phyloP scores from a whole-genome alignment of 2,888 invertebrate species.

The Andrena camellia region DNA sequence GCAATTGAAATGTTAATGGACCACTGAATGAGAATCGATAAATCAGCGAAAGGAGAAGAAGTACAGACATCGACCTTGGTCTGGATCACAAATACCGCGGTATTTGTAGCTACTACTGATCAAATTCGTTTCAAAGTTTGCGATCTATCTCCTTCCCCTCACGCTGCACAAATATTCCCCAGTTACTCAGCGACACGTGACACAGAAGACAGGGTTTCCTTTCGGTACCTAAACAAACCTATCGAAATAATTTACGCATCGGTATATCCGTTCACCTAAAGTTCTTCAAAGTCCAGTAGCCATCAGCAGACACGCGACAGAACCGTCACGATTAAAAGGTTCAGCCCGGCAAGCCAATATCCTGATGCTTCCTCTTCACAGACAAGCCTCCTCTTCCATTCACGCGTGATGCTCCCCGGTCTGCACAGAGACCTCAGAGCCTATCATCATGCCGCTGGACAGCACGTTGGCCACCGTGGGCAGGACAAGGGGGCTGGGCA shows the following conservation, averaged over 20 bases:
- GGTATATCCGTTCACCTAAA: background rate
- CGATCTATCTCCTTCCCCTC: no score
- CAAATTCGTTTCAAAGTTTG: no score
- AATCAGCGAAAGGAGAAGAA: no score
- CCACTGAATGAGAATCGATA: no score
- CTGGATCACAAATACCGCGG: no score
- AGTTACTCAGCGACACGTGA: background rate
- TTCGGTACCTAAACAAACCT: background rate
- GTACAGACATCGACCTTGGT: no score
- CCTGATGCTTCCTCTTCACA: background rate
- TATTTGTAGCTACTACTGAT: no score
- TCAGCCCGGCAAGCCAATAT: background rate
- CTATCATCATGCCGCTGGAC: slow-evolving; percentile 65
- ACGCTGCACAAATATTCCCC: background rate
- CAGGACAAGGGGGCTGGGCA: slow-evolving; percentile 77
- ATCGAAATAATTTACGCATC: background rate
- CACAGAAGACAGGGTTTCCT: background rate
- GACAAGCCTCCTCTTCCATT: slow-evolving; percentile 35
- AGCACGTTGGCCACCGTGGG: slow-evolving; percentile 70
- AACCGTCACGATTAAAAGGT: background rate
- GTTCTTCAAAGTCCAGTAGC: background rate
- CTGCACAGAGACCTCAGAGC: slow-evolving; percentile 76
- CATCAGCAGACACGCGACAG: background rate
- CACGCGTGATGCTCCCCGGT: slow-evolving; percentile 78
- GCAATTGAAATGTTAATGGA: no score